Percentiles rank a stretch among this genome's conserved stretches.
phyloP scores from a whole-genome alignment of 2,888 invertebrate genomes.

The Mythimna ferrago region DNA sequence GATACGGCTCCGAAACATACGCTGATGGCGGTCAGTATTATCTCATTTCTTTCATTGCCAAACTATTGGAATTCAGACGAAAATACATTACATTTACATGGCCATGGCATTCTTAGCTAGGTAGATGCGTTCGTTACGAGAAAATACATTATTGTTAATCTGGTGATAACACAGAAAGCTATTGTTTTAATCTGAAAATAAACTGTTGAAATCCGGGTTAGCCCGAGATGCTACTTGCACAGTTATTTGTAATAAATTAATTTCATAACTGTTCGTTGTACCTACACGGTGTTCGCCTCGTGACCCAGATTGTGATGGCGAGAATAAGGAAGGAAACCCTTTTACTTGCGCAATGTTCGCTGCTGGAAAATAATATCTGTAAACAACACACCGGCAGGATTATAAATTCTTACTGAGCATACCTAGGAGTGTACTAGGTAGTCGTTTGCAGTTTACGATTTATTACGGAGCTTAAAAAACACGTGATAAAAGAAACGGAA shows the following conservation, averaged over 20 bases:
- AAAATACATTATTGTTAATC: slow-evolving; percentile 74
- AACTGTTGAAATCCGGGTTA: slow-evolving; percentile 62
- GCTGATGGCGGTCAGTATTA: slow-evolving; percentile 98
- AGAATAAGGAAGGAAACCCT: slow-evolving; percentile 77
- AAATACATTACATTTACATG: slow-evolving; percentile 82
- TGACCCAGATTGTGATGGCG: slow-evolving; percentile 79
- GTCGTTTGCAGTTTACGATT: slow-evolving; percentile 5
- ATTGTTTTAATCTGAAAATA: slow-evolving; percentile 64
- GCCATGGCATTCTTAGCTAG: slow-evolving; percentile 79
- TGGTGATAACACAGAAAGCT: slow-evolving; percentile 62
- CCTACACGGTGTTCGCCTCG: slow-evolving; percentile 67
- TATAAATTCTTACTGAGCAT: slow-evolving; percentile 45
- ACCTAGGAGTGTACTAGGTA: slow-evolving; percentile 6
- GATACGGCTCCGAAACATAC: slow-evolving; percentile 99
- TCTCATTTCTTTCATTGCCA: slow-evolving; percentile 78
- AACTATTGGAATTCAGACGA: slow-evolving; percentile 80
- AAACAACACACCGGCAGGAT: slow-evolving; percentile 56
- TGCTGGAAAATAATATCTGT: slow-evolving; percentile 70
- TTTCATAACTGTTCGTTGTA: slow-evolving; percentile 59
- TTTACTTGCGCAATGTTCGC: slow-evolving; percentile 76
- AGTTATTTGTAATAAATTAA: slow-evolving; percentile 58
- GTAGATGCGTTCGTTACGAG: slow-evolving; percentile 67
- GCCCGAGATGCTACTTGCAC: slow-evolving; percentile 34
- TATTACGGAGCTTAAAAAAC: not conserved
- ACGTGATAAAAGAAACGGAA: slow-evolving; percentile 3